These are phyloP conservation scores for Plagodis pulveraria DNA, from an alignment of 2,888 invertebrate species.

Conservation along the genomic window DNA sequence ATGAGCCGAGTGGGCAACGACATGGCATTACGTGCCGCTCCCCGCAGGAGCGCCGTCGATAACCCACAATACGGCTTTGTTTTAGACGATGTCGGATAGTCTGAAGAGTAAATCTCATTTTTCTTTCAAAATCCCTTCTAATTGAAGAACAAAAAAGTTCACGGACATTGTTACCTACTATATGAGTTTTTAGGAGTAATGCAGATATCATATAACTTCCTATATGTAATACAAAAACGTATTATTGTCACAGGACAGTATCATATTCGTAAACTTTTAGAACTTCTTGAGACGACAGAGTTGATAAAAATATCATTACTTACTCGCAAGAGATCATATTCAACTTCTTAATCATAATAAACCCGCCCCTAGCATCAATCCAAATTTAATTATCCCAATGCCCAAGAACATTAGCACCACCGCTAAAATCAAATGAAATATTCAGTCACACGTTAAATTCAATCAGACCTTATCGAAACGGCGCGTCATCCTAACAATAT, in stretches of 20 bases:
- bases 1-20: conserved; percentile 79
- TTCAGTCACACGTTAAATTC: conserved; percentile 76
- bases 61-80: conserved; percentile 65
- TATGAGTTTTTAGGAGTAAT: no score
- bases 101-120: no score
- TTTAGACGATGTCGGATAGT: conserved; percentile 24
- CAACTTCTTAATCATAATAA: conserved; percentile 8
- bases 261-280: no score
- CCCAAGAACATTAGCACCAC: conserved; percentile 47
- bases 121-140: no score
- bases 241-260: no score
- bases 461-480: conserved; percentile 70
- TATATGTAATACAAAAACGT: no score
- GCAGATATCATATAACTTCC: no score
- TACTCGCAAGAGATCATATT: not conserved
- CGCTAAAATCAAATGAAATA: conserved; percentile 57
- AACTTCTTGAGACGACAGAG: no score
- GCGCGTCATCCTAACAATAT: conserved; percentile 72
- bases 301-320: not conserved
- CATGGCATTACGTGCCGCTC: conserved; percentile 60
- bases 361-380: conserved; percentile 36
- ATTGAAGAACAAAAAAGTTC: no score
- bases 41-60: conserved; percentile 50
- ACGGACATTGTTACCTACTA: no score
- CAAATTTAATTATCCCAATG: conserved; percentile 46